Percentiles rank a stretch among this genome's conserved stretches.
Conservation (phyloP, 1,140 invertebrate genomes). For the Episyrphus balteatus region DNA sequence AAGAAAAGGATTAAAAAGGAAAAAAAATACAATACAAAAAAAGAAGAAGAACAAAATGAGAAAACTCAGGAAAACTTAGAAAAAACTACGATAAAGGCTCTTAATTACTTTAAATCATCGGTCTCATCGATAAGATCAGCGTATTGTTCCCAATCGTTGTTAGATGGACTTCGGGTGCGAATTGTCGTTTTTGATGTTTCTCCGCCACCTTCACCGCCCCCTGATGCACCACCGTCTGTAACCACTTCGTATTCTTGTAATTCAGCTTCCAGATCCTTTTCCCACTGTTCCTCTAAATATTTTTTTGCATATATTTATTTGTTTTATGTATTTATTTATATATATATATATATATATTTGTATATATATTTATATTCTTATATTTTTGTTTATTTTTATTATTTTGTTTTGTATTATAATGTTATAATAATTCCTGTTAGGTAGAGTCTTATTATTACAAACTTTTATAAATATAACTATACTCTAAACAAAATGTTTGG, state of each 20-base stretch:
- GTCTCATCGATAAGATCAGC: constrained; percentile 37
- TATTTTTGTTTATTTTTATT: background rate
- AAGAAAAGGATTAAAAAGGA: background rate
- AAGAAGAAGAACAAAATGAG: background rate
- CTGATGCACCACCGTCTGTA: constrained; percentile 37
- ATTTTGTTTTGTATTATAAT: background rate
- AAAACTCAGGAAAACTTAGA: constrained; percentile 34
- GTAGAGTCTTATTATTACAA: no score
- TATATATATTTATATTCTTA: background rate
- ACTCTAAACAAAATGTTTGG: no score
- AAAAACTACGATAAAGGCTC: constrained; percentile 39
- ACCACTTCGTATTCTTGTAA: constrained; percentile 87
- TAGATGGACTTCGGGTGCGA: constrained; percentile 26
- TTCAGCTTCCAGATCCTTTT: constrained; percentile 83
- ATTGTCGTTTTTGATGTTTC: constrained; percentile 1
- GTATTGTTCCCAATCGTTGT: constrained; percentile 37
- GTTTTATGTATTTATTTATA: background rate
- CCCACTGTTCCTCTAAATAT: constrained; percentile 75
- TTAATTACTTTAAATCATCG: constrained; percentile 40
- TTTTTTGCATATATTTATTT: background rate
- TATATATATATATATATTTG: background rate
- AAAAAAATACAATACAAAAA: background rate
- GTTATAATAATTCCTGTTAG: background rate
- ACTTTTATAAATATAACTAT: no score
- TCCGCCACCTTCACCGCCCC: constrained; percentile 2